These are phyloP conservation scores for Rhynchophorus ferrugineus DNA, from an alignment of 1,140 invertebrate species.

Conservation along the genomic window DNA sequence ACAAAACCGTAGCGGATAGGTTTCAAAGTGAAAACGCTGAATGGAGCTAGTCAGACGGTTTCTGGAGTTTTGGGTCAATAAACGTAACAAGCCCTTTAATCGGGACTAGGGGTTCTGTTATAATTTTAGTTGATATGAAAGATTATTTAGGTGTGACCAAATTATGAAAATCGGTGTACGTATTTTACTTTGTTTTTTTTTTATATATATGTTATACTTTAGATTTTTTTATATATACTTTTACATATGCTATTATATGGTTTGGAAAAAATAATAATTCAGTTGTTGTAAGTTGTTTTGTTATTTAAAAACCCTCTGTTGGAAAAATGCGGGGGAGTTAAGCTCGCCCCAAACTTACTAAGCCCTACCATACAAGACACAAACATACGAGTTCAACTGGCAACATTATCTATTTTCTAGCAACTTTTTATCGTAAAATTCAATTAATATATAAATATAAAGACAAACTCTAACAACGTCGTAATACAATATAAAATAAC, in stretches of 20 bases:
- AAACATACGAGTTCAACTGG: constrained; percentile 7
- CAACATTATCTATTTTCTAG: constrained; percentile 19
- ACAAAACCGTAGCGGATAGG: not conserved
- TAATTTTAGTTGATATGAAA: too few species aligned
- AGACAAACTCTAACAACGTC: constrained; percentile 35
- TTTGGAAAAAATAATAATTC: constrained; percentile 26
- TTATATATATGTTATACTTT: constrained; percentile 7
- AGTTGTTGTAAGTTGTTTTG: too few species aligned
- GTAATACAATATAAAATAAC: constrained; percentile 32
- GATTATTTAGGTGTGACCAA: too few species aligned
- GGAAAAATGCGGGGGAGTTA: too few species aligned
- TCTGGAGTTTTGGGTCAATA: not conserved
- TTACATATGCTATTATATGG: constrained; percentile 11
- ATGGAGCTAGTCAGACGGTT: not conserved
- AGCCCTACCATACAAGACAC: too few species aligned
- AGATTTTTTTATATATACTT: constrained; percentile 9
- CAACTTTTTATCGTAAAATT: constrained; percentile 10
- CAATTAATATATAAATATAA: constrained; percentile 35
- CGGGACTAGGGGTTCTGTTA: too few species aligned
- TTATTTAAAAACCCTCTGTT: too few species aligned
- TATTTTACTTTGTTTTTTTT: not conserved
- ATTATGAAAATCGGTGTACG: not conserved
- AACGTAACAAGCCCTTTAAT: not conserved
- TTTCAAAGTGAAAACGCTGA: not conserved
- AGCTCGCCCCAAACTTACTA: too few species aligned